These are phyloP conservation scores for Campaea margaritaria DNA, from an alignment of 2,888 invertebrate species.

Conservation along the genomic window DNA sequence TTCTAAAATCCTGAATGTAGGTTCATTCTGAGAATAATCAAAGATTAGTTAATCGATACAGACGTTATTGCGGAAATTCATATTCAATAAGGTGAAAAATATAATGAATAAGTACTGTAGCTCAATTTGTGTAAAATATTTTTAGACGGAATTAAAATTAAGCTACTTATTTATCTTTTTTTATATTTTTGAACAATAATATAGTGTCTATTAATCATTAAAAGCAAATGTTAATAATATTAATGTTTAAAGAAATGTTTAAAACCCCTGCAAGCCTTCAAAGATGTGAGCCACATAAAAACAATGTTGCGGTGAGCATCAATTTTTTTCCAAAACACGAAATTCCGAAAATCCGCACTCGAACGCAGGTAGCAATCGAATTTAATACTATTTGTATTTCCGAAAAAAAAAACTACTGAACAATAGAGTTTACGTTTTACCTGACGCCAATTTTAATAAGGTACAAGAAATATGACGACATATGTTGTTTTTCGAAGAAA, in stretches of 20 bases:
- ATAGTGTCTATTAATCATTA: too few species aligned
- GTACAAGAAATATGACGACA: slow-evolving; percentile 81
- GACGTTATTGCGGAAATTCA: too few species aligned
- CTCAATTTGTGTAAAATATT: too few species aligned
- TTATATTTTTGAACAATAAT: too few species aligned
- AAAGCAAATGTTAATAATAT: too few species aligned
- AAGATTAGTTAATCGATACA: too few species aligned
- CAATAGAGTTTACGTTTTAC: slow-evolving; percentile 76
- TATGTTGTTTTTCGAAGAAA: slow-evolving; percentile 53
- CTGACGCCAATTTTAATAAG: slow-evolving; percentile 82
- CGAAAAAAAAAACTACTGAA: slow-evolving; percentile 72
- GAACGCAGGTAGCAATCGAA: slow-evolving; percentile 80
- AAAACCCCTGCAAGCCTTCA: slow-evolving; percentile 54
- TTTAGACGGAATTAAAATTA: too few species aligned
- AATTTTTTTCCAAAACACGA: slow-evolving; percentile 71
- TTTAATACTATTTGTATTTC: slow-evolving; percentile 82
- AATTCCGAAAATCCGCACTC: slow-evolving; percentile 81
- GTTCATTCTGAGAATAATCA: too few species aligned
- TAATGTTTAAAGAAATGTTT: slow-evolving; percentile 46
- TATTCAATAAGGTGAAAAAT: too few species aligned
- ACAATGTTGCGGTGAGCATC: slow-evolving; percentile 83
- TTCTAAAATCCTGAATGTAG: too few species aligned
- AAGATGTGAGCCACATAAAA: slow-evolving; percentile 69
- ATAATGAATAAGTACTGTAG: too few species aligned
- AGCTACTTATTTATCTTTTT: too few species aligned